phyloP scores from a whole-genome alignment of 1,140 invertebrate genomes.

The Homarus americanus region DNA sequence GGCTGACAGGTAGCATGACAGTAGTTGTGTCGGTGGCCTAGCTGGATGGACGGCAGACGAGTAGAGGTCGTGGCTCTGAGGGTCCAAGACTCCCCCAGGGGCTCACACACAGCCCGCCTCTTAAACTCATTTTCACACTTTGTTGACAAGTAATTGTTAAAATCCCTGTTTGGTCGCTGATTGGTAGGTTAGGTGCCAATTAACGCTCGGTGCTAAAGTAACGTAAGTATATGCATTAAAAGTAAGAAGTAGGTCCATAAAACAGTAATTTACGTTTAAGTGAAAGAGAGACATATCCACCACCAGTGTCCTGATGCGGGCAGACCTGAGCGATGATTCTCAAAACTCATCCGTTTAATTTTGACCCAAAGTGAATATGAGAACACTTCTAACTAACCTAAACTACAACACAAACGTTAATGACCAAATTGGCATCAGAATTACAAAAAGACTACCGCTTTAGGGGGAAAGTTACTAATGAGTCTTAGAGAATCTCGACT shows the following conservation, averaged over 20 bases:
- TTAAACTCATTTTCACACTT: constrained; percentile 11
- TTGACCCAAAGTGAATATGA: no score
- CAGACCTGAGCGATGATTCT: no score
- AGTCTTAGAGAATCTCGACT: no score
- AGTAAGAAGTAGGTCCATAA: background rate
- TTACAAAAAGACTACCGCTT: no score
- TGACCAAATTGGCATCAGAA: no score
- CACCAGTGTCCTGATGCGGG: no score
- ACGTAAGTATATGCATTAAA: background rate
- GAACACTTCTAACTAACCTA: no score
- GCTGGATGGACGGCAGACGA: background rate
- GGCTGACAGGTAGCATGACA: background rate
- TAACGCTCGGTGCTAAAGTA: background rate
- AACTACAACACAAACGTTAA: no score
- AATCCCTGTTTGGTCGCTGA: constrained; percentile 20
- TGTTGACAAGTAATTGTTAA: constrained; percentile 19
- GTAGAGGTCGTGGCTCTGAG: background rate
- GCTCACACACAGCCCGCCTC: background rate
- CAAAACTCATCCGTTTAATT: no score
- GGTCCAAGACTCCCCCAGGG: no score
- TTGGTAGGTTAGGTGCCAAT: constrained; percentile 33
- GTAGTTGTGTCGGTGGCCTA: background rate
- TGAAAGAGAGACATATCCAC: background rate
- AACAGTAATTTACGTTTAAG: background rate
- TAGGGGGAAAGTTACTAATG: no score